Conservation (phyloP, 2,113 vertebrate species). For the Chaetura pelagica region DNA sequence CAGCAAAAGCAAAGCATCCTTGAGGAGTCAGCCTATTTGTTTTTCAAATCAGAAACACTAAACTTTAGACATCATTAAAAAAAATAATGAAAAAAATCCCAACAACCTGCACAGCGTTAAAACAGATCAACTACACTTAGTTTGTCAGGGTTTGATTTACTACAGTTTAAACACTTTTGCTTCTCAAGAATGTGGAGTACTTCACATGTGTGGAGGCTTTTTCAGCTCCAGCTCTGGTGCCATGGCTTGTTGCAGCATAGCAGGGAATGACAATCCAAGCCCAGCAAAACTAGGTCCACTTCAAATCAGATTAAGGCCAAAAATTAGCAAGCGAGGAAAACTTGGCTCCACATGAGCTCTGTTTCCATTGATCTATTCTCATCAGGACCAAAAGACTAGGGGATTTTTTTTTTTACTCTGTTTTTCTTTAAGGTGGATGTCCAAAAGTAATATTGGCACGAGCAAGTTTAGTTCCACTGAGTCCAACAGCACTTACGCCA, state of each 20-base stretch:
- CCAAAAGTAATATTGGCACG: constrained; percentile 35
- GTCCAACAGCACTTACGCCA: constrained; percentile 1
- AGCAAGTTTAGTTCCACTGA: background rate
- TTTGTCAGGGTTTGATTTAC: constrained; percentile 12
- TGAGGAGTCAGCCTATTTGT: background rate
- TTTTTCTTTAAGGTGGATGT: constrained; percentile 57
- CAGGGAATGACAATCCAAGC: background rate
- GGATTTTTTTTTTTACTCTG: background rate
- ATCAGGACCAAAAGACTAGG: background rate
- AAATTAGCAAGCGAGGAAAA: constrained; percentile 44
- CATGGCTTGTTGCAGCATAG: background rate
- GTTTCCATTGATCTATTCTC: constrained; percentile 39
- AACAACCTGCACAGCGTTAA: constrained; percentile 58
- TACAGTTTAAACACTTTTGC: constrained; percentile 21
- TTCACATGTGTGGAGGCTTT: background rate
- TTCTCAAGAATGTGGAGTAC: constrained; percentile 48
- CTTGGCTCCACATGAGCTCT: background rate
- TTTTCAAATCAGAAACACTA: constrained; percentile 39
- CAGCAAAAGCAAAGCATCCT: background rate
- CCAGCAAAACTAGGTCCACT: background rate
- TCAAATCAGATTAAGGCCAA: constrained; percentile 44
- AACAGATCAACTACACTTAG: constrained; percentile 24
- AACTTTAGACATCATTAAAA: background rate
- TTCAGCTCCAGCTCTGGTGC: background rate
- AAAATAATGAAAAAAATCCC: background rate